Evolutionary conservation across 2,797 vertebrate species (phyloP), one percentile per base, ranked within the genome.

Genomic region (Xenentodon cancila): DNA sequence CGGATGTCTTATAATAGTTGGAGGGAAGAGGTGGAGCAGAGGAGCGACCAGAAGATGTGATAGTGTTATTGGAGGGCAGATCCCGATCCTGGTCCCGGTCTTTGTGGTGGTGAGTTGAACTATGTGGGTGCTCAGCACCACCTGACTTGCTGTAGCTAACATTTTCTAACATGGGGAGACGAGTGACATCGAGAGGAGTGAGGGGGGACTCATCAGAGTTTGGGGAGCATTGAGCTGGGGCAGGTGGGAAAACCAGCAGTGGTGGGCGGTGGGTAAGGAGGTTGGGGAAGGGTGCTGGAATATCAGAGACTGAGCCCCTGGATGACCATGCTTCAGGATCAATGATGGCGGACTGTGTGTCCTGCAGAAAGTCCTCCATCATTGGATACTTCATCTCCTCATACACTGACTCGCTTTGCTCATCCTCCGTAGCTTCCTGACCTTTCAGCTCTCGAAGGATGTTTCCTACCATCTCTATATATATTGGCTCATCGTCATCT

Each of bases 381-480:
- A 94, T 89, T 0, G 96, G 95, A 66, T 96, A 99, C 65, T 98
- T 98, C 97, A 99, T 99, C 88, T 99, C 97, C 81, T 99, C 97
- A 0, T 99, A 99, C 43, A 99, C 97, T 0, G 96, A 94, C 89
- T 99, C 97, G 0, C 90, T 94, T 91, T 95, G 96, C 80, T 98
- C 96, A 4, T 96, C 95, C 12, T 97, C 96, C 30, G 3, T 21
- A 0, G 40, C 19, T 2, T 92, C 85, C 0, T 94, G 93, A 34
- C 90, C 92, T 74, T 93, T 92, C 64, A 96, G 93, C 85, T 97
- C 95, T 58, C 92, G 89, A 68, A 96, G 88, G 66, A 97, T 94
- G 85, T 98, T 97, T 27, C 96, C 97, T 75, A 98, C 95, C 97
- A 99, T 99, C 92, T 99, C 97, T 12, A 98, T 98, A 85, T 99